Evolutionary conservation across 2,113 vertebrate species (phyloP).

Genomic region (Arenaria interpres): DNA sequence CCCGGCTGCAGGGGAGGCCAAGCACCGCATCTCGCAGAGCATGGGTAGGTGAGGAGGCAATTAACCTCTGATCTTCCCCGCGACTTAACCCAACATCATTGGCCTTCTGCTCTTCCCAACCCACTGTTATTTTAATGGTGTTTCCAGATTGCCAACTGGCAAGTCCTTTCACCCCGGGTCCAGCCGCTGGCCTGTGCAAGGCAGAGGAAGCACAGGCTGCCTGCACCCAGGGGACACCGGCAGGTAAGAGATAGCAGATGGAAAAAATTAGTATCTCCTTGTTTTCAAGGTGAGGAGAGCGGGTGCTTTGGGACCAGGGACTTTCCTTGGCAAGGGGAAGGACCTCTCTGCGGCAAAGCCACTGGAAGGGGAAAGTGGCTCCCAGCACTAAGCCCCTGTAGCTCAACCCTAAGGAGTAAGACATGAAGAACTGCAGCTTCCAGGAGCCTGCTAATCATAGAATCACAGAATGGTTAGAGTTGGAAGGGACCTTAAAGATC

Average conservation of each 20-base stretch:
- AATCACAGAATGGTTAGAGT: not conserved
- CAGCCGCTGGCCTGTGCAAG: not conserved
- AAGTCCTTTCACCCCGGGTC: not conserved
- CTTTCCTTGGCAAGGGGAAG: fast-evolving
- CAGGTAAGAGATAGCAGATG: not conserved
- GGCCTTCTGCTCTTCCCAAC: not conserved
- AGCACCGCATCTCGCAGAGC: not conserved
- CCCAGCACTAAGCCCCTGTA: not conserved
- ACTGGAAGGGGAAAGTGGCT: not conserved
- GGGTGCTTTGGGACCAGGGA: fast-evolving
- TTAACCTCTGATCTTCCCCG: not conserved
- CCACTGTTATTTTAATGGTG: not conserved
- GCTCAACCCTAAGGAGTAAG: not conserved
- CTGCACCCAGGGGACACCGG: fast-evolving
- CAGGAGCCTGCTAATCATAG: not conserved
- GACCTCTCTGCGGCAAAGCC: not conserved
- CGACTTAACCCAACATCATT: not conserved
- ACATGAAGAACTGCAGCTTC: not conserved
- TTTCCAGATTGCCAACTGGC: not conserved
- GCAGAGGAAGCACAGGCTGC: not conserved
- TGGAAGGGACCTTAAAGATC: not conserved
- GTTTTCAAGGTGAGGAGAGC: not conserved
- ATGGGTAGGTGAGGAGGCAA: not conserved
- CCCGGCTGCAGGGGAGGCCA: not conserved
- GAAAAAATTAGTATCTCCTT: not conserved